These are phyloP conservation scores for Papilio polyxenes DNA, from an alignment of 1,140 invertebrate genomes.

Conservation along the genomic window DNA sequence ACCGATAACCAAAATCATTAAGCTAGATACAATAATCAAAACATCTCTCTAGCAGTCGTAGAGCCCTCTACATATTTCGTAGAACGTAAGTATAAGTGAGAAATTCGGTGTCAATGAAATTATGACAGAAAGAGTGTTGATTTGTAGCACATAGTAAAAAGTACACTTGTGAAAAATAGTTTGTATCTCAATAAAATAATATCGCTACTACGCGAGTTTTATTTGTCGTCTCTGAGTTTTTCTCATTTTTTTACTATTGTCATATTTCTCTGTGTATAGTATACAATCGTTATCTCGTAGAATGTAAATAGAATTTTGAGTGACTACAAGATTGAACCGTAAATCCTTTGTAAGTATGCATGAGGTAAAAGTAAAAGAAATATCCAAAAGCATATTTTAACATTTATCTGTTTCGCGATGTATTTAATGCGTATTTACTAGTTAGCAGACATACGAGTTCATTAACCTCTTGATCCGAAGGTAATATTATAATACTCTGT, in stretches of 20 bases:
- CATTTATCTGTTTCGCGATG: too few species aligned
- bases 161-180: conserved; percentile 22
- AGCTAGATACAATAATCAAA: not conserved
- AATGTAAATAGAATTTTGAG: not conserved
- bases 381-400: too few species aligned
- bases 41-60: not conserved
- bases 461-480: not conserved
- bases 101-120: not conserved
- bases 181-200: conserved; percentile 17
- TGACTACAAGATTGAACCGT: not conserved
- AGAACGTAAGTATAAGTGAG: not conserved
- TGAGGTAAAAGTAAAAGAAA: too few species aligned
- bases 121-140: not conserved
- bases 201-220: conserved; percentile 15
- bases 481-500: not conserved
- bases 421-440: not conserved
- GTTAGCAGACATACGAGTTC: not conserved
- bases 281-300: not conserved
- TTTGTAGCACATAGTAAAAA: conserved; percentile 7
- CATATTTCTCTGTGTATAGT: not conserved
- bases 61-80: not conserved
- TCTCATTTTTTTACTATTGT: not conserved
- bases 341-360: not conserved
- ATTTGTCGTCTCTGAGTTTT: conserved; percentile 18
- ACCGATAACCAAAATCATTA: not conserved